Evolutionary conservation across 2,113 vertebrate genomes (phyloP).

Genomic region (Myiopsitta monachus): DNA sequence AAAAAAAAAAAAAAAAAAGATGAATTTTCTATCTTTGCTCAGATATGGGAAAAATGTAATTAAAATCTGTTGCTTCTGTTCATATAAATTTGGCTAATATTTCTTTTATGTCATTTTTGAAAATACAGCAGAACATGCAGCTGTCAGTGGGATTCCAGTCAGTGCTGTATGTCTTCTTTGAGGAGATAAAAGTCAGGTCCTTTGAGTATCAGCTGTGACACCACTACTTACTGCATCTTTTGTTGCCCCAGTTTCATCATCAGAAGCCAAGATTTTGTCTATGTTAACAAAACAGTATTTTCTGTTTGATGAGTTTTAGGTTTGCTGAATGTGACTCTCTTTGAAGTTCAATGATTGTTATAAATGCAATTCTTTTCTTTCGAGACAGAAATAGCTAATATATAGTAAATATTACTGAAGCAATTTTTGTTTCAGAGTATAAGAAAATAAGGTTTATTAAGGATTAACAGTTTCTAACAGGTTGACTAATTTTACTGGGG

Average conservation of each 20-base stretch:
- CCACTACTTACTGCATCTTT: not conserved
- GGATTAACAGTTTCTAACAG: not conserved
- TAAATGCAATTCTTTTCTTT: not conserved
- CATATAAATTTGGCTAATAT: not conserved
- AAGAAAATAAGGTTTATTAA: not conserved
- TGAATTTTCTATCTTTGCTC: not conserved
- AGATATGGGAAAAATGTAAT: not conserved
- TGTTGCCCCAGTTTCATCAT: not conserved
- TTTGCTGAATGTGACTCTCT: not conserved
- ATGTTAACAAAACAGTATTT: not conserved
- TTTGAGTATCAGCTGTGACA: not conserved
- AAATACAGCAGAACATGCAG: not conserved
- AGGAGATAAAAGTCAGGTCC: not conserved
- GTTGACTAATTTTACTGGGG: not conserved
- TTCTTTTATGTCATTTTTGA: not conserved
- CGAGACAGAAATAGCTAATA: not conserved
- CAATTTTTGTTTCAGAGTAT: not conserved
- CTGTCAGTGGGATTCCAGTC: not conserved
- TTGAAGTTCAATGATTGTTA: conserved; percentile 1
- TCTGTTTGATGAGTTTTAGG: not conserved
- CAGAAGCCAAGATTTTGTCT: not conserved
- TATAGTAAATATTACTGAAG: not conserved
- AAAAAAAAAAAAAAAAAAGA: not conserved
- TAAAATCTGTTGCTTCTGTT: not conserved
- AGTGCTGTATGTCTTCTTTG: not conserved